A percentile compares a stretch with the other conserved stretches of the same genome.
Conservation (phyloP, 2,888 invertebrate species). For the Lochmaea crataegi region DNA sequence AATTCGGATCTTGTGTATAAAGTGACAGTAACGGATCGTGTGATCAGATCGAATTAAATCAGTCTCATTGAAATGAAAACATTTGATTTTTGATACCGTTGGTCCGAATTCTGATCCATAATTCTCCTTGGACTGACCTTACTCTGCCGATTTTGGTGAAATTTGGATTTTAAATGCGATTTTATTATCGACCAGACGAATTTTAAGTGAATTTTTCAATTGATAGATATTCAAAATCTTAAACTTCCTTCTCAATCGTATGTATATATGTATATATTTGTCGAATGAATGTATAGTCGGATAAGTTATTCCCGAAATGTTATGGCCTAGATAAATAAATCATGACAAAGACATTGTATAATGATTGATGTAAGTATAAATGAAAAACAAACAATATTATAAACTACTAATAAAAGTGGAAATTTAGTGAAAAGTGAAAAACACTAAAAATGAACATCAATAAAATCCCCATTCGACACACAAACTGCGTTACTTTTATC, state of each 20-base stretch:
- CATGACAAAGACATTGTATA: conserved; percentile 9
- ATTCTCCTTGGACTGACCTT: conserved; percentile 47
- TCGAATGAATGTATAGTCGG: conserved; percentile 7
- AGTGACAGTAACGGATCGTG: conserved; percentile 8
- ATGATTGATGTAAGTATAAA: conserved; percentile 5
- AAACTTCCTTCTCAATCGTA: conserved; percentile 15
- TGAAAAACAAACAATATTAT: background rate
- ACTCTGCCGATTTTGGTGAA: conserved; percentile 38
- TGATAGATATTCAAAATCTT: conserved; percentile 20
- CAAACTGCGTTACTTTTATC: conserved; percentile 13
- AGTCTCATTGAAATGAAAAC: background rate
- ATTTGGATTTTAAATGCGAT: conserved; percentile 45
- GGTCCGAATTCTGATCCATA: conserved; percentile 10
- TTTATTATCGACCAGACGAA: conserved; percentile 44
- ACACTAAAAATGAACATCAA: background rate
- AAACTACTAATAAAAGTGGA: too few species aligned
- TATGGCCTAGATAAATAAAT: conserved; percentile 20
- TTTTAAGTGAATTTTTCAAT: conserved; percentile 35
- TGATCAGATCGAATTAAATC: background rate
- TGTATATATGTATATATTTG: conserved; percentile 18
- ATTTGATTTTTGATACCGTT: conserved; percentile 23
- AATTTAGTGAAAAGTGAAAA: too few species aligned
- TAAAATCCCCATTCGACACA: background rate
- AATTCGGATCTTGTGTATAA: background rate
- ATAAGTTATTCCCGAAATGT: background rate